Percentiles rank a stretch among this genome's conserved stretches.
These are phyloP conservation scores for Coregonus sp. DNA, from an alignment of 2,797 vertebrate species.

Conservation along the genomic window DNA sequence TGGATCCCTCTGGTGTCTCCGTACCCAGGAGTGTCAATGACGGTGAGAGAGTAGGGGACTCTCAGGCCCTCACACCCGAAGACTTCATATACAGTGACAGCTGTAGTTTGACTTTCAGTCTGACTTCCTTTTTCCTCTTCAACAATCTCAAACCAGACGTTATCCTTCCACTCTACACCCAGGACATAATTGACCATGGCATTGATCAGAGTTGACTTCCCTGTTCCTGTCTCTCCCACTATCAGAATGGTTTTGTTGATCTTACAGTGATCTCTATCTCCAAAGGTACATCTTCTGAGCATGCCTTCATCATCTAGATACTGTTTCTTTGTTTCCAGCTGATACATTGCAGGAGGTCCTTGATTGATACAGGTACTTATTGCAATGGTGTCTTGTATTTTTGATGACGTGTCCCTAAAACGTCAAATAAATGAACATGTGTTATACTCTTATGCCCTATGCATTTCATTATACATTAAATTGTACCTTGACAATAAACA, in stretches of 20 bases:
- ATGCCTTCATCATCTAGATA: neutral
- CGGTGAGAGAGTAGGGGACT: conserved; percentile 30
- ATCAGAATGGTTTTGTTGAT: conserved; percentile 1
- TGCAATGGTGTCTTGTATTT: neutral
- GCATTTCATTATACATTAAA: no score
- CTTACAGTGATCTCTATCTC: neutral
- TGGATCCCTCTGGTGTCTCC: conserved; percentile 22
- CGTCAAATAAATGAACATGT: no score
- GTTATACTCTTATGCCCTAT: no score
- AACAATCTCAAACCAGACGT: conserved; percentile 24
- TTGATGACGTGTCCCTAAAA: neutral
- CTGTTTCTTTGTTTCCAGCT: neutral
- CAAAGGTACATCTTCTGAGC: neutral
- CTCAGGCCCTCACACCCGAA: neutral
- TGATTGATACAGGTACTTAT: neutral
- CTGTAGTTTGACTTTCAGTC: conserved; percentile 10
- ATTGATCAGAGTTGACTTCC: conserved; percentile 33
- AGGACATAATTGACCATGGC: conserved; percentile 19
- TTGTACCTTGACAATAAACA: no score
- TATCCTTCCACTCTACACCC: conserved; percentile 17
- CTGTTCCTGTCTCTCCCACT: conserved; percentile 29
- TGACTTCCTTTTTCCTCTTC: conserved; percentile 9
- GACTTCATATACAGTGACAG: conserved; percentile 20
- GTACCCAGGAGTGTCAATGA: conserved; percentile 51
- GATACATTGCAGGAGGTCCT: neutral